These are phyloP conservation scores for Diaprepes abbreviatus DNA, from an alignment of 2,888 invertebrate genomes.

Conservation along the genomic window DNA sequence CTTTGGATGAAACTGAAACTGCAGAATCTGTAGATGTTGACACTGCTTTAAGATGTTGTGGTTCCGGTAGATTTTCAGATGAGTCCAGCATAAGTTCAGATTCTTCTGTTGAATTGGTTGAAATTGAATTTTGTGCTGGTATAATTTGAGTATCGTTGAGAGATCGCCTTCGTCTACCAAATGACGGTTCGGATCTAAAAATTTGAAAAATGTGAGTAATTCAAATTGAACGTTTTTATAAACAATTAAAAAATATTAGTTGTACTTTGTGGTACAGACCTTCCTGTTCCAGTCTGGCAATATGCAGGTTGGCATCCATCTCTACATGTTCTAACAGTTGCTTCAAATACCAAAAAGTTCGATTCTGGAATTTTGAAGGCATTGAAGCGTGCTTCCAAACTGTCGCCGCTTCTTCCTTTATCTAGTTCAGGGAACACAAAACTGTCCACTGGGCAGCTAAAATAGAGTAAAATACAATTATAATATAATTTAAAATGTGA, in stretches of 20 bases:
- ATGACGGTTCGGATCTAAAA: conserved; percentile 51
- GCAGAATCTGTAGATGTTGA: neutral
- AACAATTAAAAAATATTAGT: no score
- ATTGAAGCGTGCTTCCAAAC: conserved; percentile 91
- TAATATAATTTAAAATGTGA: neutral
- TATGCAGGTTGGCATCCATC: conserved; percentile 93
- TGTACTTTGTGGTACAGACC: no score
- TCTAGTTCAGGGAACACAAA: conserved; percentile 93
- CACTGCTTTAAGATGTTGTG: conserved; percentile 20
- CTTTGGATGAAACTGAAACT: conserved; percentile 27
- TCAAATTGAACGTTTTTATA: no score
- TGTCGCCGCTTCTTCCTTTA: conserved; percentile 87
- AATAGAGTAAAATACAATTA: conserved; percentile 46
- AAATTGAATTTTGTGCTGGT: conserved; percentile 7
- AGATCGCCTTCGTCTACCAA: conserved; percentile 47
- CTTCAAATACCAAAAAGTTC: conserved; percentile 89
- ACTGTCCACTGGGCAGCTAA: conserved; percentile 90
- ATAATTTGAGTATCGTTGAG: conserved; percentile 38
- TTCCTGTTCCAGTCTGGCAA: conserved; percentile 80
- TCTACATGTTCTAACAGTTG: conserved; percentile 89
- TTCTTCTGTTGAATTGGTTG: neutral
- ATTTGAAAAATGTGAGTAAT: no score
- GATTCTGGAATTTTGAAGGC: conserved; percentile 96
- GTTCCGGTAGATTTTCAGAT: neutral
- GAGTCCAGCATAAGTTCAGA: neutral